Conservation (phyloP, 1,140 invertebrate genomes). For the Drosophila parabipectinata region DNA sequence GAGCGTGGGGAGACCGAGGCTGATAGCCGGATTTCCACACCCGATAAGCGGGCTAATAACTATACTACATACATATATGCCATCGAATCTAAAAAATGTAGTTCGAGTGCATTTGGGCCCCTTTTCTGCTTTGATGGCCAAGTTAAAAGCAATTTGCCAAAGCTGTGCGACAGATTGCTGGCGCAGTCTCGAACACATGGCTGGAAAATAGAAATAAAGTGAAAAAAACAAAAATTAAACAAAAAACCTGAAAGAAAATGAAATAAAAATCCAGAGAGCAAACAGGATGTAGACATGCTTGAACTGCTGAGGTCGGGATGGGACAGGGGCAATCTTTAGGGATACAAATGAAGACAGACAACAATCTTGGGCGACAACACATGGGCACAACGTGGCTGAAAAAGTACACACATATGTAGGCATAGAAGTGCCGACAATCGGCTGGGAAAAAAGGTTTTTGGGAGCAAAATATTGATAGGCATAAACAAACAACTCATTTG, state of each 20-base stretch:
- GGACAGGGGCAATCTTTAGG: conserved; percentile 30
- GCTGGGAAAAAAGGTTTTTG: conserved; percentile 33
- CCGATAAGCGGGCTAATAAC: conserved; percentile 61
- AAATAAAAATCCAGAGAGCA: conserved; percentile 60
- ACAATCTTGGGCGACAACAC: conserved; percentile 59
- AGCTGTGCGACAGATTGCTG: conserved; percentile 41
- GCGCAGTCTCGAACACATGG: conserved; percentile 45
- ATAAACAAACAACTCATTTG: conserved; percentile 18
- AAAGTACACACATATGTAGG: conserved; percentile 8
- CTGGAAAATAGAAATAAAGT: conserved; percentile 41
- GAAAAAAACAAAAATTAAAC: conserved; percentile 7
- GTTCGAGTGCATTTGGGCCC: conserved; percentile 41
- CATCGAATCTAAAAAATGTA: conserved; percentile 30
- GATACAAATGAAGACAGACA: conserved; percentile 15
- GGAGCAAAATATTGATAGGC: conserved; percentile 5
- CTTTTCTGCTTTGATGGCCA: conserved; percentile 53
- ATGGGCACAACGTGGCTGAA: conserved; percentile 68
- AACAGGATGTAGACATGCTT: conserved; percentile 76
- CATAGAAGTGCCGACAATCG: conserved; percentile 19
- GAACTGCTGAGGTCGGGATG: conserved; percentile 19
- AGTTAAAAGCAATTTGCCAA: conserved; percentile 66
- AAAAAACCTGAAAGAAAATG: conserved; percentile 26
- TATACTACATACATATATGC: conserved; percentile 1
- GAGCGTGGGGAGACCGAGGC: conserved; percentile 37
- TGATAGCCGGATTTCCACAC: conserved; percentile 63